Evolutionary conservation across 2,113 vertebrate genomes (phyloP).

Genomic region (Ciconia maguari): DNA sequence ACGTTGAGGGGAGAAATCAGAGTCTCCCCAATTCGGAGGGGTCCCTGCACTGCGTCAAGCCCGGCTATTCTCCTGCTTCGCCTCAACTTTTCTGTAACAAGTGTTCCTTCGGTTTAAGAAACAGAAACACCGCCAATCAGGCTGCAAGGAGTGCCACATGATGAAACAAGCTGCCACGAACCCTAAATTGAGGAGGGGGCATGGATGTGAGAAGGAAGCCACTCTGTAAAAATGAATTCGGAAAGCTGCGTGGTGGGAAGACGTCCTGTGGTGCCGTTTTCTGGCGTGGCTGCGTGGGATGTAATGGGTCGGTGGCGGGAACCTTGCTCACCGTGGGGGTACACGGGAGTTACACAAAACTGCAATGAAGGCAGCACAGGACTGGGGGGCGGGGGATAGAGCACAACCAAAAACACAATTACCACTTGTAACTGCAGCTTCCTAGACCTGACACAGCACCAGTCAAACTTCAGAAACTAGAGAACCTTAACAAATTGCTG

Average conservation of each 20-base stretch:
- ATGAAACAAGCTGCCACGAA: neutral
- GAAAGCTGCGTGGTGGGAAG: neutral
- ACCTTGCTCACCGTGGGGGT: neutral
- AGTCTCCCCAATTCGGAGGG: rapidly evolving
- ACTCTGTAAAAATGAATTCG: neutral
- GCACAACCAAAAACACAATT: neutral
- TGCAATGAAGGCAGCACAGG: neutral
- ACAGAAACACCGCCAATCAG: neutral
- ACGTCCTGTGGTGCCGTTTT: rapidly evolving
- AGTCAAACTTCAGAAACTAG: neutral
- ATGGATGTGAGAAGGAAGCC: neutral
- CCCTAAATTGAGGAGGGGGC: neutral
- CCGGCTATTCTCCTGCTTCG: neutral
- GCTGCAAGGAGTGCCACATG: neutral
- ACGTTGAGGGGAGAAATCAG: neutral
- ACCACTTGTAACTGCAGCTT: neutral
- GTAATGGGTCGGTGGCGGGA: rapidly evolving
- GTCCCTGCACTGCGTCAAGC: neutral
- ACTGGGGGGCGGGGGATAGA: neutral
- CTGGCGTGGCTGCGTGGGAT: rapidly evolving
- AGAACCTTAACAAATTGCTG: neutral
- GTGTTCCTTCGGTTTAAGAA: neutral
- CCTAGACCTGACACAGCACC: neutral
- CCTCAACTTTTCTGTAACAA: neutral
- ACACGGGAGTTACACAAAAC: rapidly evolving